Evolutionary conservation across 2,113 vertebrate species (phyloP).

Genomic region (Eulacestoma nigropectus): DNA sequence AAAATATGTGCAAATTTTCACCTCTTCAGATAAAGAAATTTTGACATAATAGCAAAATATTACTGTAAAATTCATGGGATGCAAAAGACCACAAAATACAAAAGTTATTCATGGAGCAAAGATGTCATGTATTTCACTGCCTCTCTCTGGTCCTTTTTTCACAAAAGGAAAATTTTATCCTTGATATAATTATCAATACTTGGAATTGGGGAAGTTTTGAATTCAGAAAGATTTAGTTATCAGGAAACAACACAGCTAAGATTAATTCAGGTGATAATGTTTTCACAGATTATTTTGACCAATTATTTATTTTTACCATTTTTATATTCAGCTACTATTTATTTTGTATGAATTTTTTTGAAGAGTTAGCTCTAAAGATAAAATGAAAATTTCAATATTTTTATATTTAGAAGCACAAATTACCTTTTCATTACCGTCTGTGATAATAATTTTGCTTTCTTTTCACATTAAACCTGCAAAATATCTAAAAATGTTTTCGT

Average conservation of each 20-base stretch:
- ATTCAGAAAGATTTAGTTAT: neutral
- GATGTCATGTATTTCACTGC: neutral
- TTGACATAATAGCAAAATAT: neutral
- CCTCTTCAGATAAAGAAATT: neutral
- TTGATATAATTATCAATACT: neutral
- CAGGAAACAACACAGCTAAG: neutral
- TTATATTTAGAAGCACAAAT: neutral
- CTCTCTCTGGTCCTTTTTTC: neutral
- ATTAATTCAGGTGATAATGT: neutral
- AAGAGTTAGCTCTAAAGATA: neutral
- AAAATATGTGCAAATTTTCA: neutral
- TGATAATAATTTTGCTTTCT: neutral
- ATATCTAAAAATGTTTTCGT: neutral
- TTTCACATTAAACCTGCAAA: neutral
- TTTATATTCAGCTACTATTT: neutral
- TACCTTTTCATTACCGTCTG: neutral
- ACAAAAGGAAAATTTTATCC: neutral
- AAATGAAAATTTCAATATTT: neutral
- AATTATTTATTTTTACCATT: neutral
- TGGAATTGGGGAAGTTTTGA: neutral
- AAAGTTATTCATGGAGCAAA: neutral
- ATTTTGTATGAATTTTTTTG: neutral
- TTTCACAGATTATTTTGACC: neutral
- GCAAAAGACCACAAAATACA: neutral
- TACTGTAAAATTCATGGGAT: neutral